phyloP scores from a whole-genome alignment of 2,888 invertebrate species.

The Hoplodrina ambigua region DNA sequence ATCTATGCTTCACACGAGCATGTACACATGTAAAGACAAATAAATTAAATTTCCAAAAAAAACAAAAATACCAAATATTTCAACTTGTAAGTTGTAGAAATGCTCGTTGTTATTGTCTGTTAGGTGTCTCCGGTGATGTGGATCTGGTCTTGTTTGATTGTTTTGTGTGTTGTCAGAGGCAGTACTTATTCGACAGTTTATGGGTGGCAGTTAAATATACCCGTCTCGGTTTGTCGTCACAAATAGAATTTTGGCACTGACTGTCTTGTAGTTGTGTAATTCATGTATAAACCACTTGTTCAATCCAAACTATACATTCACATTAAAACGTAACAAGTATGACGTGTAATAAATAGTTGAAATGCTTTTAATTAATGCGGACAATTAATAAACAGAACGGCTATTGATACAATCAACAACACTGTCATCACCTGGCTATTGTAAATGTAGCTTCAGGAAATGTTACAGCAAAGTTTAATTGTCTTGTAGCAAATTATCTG shows the following conservation, averaged over 20 bases:
- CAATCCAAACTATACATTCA: slow-evolving; percentile 81
- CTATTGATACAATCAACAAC: slow-evolving; percentile 32
- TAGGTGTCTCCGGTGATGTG: slow-evolving; percentile 27
- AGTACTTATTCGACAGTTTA: slow-evolving; percentile 88
- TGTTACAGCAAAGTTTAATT: slow-evolving; percentile 23
- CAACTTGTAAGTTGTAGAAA: slow-evolving; percentile 5
- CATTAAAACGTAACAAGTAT: slow-evolving; percentile 71
- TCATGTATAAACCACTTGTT: slow-evolving; percentile 88
- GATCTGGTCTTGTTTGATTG: slow-evolving; percentile 44
- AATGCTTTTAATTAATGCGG: slow-evolving; percentile 45
- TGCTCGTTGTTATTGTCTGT: slow-evolving; percentile 12
- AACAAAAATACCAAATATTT: slow-evolving; percentile 6
- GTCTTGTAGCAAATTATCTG: slow-evolving; percentile 1
- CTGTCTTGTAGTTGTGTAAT: slow-evolving; percentile 88
- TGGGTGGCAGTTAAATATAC: slow-evolving; percentile 90
- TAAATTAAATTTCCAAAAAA: not conserved
- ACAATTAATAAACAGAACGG: slow-evolving; percentile 22
- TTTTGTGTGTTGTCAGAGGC: slow-evolving; percentile 78
- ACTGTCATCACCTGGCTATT: slow-evolving; percentile 19
- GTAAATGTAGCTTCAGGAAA: slow-evolving; percentile 15
- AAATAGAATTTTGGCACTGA: slow-evolving; percentile 90
- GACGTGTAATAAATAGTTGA: slow-evolving; percentile 63
- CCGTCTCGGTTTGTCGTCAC: slow-evolving; percentile 89
- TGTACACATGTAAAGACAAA: slow-evolving; percentile 11
- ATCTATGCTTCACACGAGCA: slow-evolving; percentile 11